Base-by-base conservation (phyloP, 2,113 vertebrate genomes). In the Mus spicilegus region DNA sequence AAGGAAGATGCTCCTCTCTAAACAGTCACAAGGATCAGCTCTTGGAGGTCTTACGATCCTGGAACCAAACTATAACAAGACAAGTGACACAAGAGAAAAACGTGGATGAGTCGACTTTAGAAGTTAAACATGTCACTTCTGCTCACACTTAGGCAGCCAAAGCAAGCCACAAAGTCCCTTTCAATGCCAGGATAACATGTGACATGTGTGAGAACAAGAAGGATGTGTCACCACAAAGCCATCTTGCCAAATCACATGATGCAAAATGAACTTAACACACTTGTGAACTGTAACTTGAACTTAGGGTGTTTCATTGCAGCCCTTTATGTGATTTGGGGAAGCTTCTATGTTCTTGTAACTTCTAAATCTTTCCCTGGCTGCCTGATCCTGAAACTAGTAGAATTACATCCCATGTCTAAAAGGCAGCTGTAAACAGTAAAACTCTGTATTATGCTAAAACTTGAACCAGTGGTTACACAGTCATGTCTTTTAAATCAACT, bases 311-410 rank as follows among this genome's bases (percentile, higher is more conserved):
- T 69, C 72, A 91, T 69, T 63, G 8, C 63, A 69, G 72, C 76
- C 36, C 9, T 92, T 28, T 67, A 58, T 10, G 75, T 11, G 7
- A 91, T 85, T 78, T 67, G 28, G 75, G 49, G 42, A 72, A 54
- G 5, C 93, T 17, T 88, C 49, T 51, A n/a, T 24, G 16, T 77
- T 92, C 30, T 30, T 95, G 13, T 17, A 72, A 42, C 78, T 86
- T 93, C 76, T 93, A 87, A 90, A 81, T 61, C 10, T 88, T 95
- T 51, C 54, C 39, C 58, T 87, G 72, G 72, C 65, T 90, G 58
- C 76, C 86, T 73, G n/a, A 56, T 51, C 42, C 7, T 73, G 76
- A 77, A 87, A 73, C 14, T 56, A 4, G 54, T 73, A 42, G 28
- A 63, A 42, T 56, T 75, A 24, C 56, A 89, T 85, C 65, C 39